These are phyloP conservation scores for Nasonia giraulti DNA, from an alignment of 1,140 invertebrate species.

Conservation along the genomic window DNA sequence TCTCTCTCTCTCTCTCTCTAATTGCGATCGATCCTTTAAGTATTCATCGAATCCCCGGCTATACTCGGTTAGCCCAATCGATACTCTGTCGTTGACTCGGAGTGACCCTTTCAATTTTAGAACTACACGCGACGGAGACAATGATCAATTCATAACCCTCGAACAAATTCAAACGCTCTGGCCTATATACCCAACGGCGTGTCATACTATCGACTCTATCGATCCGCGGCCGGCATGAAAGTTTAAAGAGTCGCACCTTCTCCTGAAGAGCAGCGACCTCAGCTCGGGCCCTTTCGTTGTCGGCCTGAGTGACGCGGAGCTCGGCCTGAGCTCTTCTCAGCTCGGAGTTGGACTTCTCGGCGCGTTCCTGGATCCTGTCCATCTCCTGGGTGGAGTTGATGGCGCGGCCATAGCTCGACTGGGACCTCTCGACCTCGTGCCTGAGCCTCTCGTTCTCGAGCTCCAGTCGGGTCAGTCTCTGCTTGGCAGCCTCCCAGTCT, in stretches of 20 bases:
- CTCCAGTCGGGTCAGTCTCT: conserved; percentile 88
- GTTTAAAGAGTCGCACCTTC: conserved; percentile 77
- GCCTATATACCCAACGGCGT: not conserved
- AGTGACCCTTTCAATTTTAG: not conserved
- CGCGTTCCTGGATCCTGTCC: conserved; percentile 89
- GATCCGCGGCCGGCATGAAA: not conserved
- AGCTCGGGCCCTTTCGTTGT: conserved; percentile 88
- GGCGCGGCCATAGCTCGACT: conserved; percentile 81
- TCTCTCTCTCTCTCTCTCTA: not conserved
- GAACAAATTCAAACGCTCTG: no score
- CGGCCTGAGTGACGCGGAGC: conserved; percentile 87
- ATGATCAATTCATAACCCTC: no score
- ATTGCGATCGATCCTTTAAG: not conserved
- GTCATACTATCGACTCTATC: not conserved
- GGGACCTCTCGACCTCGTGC: conserved; percentile 87
- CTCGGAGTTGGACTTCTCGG: conserved; percentile 89
- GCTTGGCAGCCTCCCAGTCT: conserved; percentile 92
- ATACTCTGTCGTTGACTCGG: not conserved
- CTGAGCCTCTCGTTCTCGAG: conserved; percentile 92
- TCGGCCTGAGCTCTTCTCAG: conserved; percentile 90
- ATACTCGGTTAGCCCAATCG: not conserved
- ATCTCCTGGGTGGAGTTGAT: conserved; percentile 85
- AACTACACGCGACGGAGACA: not conserved
- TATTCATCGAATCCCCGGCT: not conserved
- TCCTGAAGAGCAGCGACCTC: conserved; percentile 91